phyloP scores from a whole-genome alignment of 2,113 vertebrate genomes.

The Delphinus delphis region DNA sequence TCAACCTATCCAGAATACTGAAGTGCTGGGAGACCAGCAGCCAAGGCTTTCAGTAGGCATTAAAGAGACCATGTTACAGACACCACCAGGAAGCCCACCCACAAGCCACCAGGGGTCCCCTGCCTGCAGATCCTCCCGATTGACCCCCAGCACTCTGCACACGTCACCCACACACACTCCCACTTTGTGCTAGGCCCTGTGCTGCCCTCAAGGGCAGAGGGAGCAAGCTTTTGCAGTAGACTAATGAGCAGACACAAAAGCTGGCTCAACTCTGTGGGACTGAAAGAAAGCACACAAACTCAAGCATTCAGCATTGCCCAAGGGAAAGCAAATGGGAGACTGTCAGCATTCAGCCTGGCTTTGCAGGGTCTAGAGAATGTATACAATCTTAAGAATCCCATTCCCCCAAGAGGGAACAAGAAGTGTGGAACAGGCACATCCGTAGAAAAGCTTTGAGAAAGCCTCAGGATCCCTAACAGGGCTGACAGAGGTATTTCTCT shows the following conservation, averaged over 20 bases:
- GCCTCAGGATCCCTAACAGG: neutral
- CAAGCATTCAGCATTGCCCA: neutral
- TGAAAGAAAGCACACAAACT: neutral
- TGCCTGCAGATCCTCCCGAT: neutral
- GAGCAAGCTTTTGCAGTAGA: neutral
- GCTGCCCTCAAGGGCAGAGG: neutral
- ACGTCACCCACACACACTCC: neutral
- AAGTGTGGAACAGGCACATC: neutral
- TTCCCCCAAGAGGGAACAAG: neutral
- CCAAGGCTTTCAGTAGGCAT: neutral
- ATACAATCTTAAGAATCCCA: neutral
- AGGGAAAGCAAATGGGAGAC: neutral
- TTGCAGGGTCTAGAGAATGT: neutral
- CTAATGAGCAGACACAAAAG: neutral
- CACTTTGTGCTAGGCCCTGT: neutral
- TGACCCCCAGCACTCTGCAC: neutral
- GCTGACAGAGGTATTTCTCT: neutral
- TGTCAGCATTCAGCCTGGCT: neutral
- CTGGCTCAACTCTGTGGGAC: neutral
- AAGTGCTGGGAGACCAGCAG: neutral
- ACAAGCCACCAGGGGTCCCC: neutral
- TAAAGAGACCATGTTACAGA: neutral
- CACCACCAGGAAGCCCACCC: neutral
- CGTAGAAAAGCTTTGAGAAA: neutral
- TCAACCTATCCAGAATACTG: neutral